Base-by-base conservation (phyloP, 1,140 invertebrate genomes). In the Mya arenaria region DNA sequence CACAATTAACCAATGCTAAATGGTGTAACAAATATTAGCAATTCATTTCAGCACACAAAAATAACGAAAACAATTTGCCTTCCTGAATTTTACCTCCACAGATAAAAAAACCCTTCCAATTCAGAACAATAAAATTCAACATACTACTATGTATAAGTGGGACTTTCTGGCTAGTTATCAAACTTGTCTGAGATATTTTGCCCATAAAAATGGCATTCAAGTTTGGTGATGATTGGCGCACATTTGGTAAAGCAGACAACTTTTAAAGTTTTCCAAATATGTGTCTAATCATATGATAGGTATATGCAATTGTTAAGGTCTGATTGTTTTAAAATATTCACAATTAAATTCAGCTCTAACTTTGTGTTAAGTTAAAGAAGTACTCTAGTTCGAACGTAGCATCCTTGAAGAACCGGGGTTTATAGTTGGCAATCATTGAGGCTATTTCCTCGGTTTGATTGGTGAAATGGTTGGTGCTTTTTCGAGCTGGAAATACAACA, bases 401-500 rank as follows among this genome's bases (percentile, higher is more conserved):
- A 81, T 86, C 84, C n/a, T 32, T 48, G 23, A 58, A 56, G 65
- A 79, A 89, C 30, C 83, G 60, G n/a, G 81, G 69, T 37, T 79
- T 52, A 56, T 84, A 89, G 75, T 89, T 89, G 13, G 87, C 82
- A 44, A 89, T 89, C 48, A 89, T 23, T 23, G 79, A 71, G 15
- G 77, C 41, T 56, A 83, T 72, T 66, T 86, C 87, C 23, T 44
- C 75, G 15, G 86, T 30, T 13, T 77, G 13, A 56, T 52, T 72
- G 17, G 68, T 77, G 52, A 88, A 89, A n/a, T 55, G 65, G 83
- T 89, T 87, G 13, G 52, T 19, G 68, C 84, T 89, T 58, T 85
- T 85, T 25, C 88, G 63, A 15, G 85, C 88, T 89, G 83, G 39
- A 89, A 85, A 52, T 1, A 23, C 1, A 52, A 8, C 41, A 44